A percentile compares a stretch with the other conserved stretches of the same genome.
These are phyloP conservation scores for Marisa cornuarietis DNA, from an alignment of 1,140 invertebrate species.

Conservation along the genomic window DNA sequence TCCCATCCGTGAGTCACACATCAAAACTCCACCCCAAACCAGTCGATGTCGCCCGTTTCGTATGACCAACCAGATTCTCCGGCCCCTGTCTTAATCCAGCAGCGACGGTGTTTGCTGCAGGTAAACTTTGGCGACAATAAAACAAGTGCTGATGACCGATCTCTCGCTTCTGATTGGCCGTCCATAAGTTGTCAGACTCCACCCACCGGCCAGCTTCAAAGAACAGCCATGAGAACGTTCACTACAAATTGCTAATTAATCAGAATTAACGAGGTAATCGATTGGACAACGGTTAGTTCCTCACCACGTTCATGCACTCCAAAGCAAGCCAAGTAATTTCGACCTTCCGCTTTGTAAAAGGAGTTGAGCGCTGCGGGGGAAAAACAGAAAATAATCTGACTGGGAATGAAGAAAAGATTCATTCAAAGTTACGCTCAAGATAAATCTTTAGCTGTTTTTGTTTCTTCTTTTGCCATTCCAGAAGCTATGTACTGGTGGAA, in stretches of 20 bases:
- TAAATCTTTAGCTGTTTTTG: too few species aligned
- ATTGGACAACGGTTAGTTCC: background rate
- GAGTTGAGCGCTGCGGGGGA: background rate
- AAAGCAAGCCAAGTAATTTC: background rate
- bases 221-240: background rate
- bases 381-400: background rate
- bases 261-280: conserved; percentile 9
- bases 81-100: background rate
- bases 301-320: background rate
- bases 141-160: conserved; percentile 3
- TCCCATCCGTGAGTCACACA: background rate
- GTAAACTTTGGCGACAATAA: conserved; percentile 10
- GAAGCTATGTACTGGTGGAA: too few species aligned
- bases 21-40: background rate
- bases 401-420: background rate
- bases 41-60: background rate
- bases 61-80: background rate
- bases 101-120: conserved; percentile 12
- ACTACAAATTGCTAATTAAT: conserved; percentile 15
- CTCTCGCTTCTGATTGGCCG: background rate
- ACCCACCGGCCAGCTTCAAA: conserved; percentile 9
- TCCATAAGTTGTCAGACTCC: background rate
- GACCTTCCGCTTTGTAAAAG: background rate
- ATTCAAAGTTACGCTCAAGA: background rate
- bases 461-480: too few species aligned